phyloP scores from a whole-genome alignment of 1,140 invertebrate species.

The Brachionus rotundiformis region DNA sequence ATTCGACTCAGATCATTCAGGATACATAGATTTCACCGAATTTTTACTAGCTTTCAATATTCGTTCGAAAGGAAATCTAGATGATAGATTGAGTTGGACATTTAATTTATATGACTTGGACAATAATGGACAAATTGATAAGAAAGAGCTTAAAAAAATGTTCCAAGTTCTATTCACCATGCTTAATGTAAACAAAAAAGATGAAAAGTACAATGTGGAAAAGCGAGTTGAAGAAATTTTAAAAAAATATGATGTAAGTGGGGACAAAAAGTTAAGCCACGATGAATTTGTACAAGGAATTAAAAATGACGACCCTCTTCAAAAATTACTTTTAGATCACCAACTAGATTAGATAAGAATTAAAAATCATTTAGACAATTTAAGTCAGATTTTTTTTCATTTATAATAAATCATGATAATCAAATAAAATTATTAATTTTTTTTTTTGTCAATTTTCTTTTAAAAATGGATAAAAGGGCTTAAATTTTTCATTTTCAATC shows the following conservation, averaged over 20 bases:
- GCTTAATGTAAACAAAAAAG: constrained; percentile 36
- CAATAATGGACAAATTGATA: constrained; percentile 50
- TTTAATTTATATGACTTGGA: constrained; percentile 52
- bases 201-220: constrained; percentile 50
- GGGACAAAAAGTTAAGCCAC: constrained; percentile 41
- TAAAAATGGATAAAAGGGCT: constrained; percentile 18
- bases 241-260: constrained; percentile 39
- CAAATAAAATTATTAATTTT: neutral
- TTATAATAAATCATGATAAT: neutral
- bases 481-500: neutral
- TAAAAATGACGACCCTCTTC: constrained; percentile 36
- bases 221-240: constrained; percentile 41
- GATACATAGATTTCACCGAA: constrained; percentile 49
- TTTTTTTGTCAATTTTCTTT: neutral
- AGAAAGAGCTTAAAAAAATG: constrained; percentile 51
- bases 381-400: constrained; percentile 18
- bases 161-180: constrained; percentile 37
- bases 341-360: constrained; percentile 5
- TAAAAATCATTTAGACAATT: neutral
- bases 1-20: constrained; percentile 46
- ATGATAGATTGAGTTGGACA: constrained; percentile 42
- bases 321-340: constrained; percentile 34
- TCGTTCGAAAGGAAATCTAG: constrained; percentile 41
- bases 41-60: constrained; percentile 48
- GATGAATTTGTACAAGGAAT: constrained; percentile 52